These are phyloP conservation scores for Marcusenius ussheri DNA, from an alignment of 2,113 vertebrate species.

Conservation along the genomic window DNA sequence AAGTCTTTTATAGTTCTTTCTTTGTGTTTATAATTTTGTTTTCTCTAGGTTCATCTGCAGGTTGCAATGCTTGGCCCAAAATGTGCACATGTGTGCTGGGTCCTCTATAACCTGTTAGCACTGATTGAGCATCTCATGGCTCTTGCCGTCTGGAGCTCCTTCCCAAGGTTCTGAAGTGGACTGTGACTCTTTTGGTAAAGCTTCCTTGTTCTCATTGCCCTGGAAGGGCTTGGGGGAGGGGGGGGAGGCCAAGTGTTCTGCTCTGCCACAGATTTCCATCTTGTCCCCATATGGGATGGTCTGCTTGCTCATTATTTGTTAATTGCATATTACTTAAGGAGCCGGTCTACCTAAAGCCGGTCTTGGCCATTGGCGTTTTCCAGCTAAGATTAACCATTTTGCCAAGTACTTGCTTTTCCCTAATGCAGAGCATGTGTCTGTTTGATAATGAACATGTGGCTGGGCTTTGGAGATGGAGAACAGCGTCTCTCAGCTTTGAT, in stretches of 20 bases:
- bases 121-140: neutral
- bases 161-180: neutral
- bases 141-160: neutral
- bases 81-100: neutral
- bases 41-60: neutral
- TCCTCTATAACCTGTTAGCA: neutral
- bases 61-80: neutral
- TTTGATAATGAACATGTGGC: constrained; percentile 3
- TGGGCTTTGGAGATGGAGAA: neutral
- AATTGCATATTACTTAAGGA: constrained; percentile 2
- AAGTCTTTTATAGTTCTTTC: neutral
- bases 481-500: neutral
- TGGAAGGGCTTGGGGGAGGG: neutral
- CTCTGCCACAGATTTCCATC: neutral
- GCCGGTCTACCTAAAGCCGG: neutral
- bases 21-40: neutral
- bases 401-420: neutral
- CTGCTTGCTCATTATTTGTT: neutral
- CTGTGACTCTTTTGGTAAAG: neutral
- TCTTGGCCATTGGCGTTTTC: neutral
- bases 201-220: neutral
- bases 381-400: neutral
- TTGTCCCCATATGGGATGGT: neutral
- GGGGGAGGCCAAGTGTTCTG: neutral
- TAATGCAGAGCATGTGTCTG: neutral